Conservation (phyloP, 2,888 invertebrate species). For the Petrolisthes cinctipes region DNA sequence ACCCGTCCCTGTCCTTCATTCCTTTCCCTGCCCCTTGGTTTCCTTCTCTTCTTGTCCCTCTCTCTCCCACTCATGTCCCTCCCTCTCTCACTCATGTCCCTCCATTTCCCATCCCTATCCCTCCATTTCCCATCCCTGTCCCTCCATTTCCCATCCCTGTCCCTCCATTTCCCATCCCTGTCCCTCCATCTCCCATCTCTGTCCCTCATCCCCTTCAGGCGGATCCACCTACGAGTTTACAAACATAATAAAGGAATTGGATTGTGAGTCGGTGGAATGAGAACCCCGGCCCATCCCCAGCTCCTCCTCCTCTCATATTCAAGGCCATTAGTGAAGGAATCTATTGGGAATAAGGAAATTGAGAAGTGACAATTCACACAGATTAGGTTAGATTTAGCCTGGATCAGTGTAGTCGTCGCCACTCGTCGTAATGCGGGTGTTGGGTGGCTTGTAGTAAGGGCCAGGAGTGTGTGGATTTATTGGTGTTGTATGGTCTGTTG, state of each 20-base stretch:
- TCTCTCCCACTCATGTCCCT: background rate
- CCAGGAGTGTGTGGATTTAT: background rate
- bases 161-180: background rate
- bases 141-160: background rate
- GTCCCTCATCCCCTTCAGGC: constrained; percentile 15
- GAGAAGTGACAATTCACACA: constrained; percentile 52
- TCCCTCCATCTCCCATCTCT: background rate
- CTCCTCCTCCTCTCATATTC: constrained; percentile 48
- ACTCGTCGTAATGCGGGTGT: constrained; percentile 29
- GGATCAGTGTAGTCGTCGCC: constrained; percentile 19
- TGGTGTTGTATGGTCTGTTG: too few relatives aligned
- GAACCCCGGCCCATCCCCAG: constrained; percentile 21
- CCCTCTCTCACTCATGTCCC: background rate
- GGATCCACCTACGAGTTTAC: constrained; percentile 30
- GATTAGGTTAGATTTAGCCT: constrained; percentile 56
- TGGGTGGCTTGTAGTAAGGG: constrained; percentile 21
- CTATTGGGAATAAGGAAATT: constrained; percentile 57
- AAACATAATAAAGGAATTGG: constrained; percentile 52
- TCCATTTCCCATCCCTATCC: background rate
- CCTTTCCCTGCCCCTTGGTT: background rate
- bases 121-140: too few relatives aligned
- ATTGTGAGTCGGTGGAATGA: constrained; percentile 47
- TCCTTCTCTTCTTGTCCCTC: background rate
- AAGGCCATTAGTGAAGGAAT: constrained; percentile 54
- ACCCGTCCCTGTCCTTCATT: background rate